Evolutionary conservation across 2,888 invertebrate species (phyloP).

Genomic region (Hirtodrosophila histrioides): DNA sequence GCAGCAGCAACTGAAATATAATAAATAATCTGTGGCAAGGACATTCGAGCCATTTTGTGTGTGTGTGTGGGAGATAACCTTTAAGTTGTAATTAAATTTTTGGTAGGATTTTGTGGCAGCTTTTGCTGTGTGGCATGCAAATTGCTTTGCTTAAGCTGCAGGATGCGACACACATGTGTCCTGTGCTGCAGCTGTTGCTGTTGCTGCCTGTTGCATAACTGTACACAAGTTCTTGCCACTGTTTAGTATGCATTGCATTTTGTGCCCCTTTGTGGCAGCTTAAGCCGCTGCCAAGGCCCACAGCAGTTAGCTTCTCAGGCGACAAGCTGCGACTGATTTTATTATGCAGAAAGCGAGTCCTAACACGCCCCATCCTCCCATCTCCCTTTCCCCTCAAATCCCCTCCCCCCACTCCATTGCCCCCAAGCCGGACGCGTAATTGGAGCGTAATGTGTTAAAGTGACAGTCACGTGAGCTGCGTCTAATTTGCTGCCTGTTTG

Average conservation of each 20-base stretch:
- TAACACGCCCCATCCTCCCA: constrained; percentile 6
- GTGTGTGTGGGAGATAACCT: constrained; percentile 44
- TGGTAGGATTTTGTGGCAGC: constrained; percentile 3
- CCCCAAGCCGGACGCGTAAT: constrained; percentile 50
- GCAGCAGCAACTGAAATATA: constrained; percentile 55
- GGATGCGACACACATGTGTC: constrained; percentile 3
- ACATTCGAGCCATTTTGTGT: background rate
- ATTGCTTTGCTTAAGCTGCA: constrained; percentile 36
- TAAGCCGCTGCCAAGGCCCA: constrained; percentile 16
- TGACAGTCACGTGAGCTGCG: constrained; percentile 67
- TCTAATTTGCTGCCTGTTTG: constrained; percentile 66
- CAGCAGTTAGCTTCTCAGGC: constrained; percentile 16
- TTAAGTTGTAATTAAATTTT: constrained; percentile 73
- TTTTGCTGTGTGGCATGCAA: constrained; percentile 18
- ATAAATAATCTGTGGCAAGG: constrained; percentile 56
- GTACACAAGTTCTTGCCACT: constrained; percentile 33
- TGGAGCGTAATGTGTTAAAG: constrained; percentile 78
- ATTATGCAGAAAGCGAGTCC: constrained; percentile 66
- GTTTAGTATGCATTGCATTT: constrained; percentile 76
- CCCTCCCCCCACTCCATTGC: background rate
- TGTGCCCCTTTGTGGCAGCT: constrained; percentile 50
- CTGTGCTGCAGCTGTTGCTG: background rate
- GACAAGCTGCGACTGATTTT: constrained; percentile 62
- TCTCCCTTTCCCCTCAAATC: background rate
- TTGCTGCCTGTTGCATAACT: constrained; percentile 56